Conservation (phyloP, 1,140 invertebrate genomes). For the Matsumurasca onukii region DNA sequence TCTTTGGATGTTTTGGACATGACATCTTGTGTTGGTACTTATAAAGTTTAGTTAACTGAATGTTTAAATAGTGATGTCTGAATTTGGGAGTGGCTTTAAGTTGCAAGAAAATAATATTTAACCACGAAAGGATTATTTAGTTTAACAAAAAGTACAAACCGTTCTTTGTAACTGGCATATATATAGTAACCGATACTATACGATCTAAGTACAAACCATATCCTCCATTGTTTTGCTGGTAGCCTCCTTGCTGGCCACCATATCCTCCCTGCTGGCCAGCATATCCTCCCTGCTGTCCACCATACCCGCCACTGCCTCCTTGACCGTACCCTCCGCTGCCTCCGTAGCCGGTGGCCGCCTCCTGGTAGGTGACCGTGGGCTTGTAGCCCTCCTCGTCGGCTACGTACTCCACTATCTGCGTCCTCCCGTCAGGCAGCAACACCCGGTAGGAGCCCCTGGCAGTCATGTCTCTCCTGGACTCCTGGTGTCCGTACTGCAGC, state of each 20-base stretch:
- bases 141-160: too few species aligned
- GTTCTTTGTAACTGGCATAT: too few species aligned
- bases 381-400: conserved; percentile 79
- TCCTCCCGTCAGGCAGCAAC: conserved; percentile 80
- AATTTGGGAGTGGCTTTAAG: too few species aligned
- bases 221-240: conserved; percentile 4
- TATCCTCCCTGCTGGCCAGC: not conserved
- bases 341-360: conserved; percentile 33
- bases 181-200: too few species aligned
- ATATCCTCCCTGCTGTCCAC: conserved; percentile 3
- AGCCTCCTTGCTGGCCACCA: not conserved
- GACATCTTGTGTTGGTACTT: too few species aligned
- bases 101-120: too few species aligned
- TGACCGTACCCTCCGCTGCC: conserved; percentile 40
- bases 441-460: conserved; percentile 83
- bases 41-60: too few species aligned
- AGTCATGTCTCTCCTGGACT: conserved; percentile 74
- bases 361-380: conserved; percentile 59
- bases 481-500: conserved; percentile 77
- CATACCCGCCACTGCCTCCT: conserved; percentile 46
- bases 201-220: too few species aligned
- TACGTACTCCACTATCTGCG: conserved; percentile 80
- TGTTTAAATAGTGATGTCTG: too few species aligned
- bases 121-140: too few species aligned
- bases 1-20: too few species aligned